These are phyloP conservation scores for Meloidogyne hapla DNA, from an alignment of 1,140 invertebrate species.

Conservation along the genomic window DNA sequence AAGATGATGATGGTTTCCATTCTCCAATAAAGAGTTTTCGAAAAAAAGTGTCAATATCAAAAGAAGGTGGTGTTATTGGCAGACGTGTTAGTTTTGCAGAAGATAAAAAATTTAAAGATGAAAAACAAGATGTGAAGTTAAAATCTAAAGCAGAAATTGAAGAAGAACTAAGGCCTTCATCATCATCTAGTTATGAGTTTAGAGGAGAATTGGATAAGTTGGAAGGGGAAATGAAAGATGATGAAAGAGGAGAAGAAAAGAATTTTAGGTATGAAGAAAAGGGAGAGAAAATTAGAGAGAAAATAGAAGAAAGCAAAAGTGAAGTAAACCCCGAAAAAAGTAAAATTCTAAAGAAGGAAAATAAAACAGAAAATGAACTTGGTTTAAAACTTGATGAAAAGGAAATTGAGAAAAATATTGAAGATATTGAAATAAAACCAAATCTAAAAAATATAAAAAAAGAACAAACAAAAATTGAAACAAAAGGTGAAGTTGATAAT, in stretches of 20 bases:
- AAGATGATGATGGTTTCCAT: slow-evolving; percentile 25
- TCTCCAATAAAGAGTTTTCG: slow-evolving; percentile 16
- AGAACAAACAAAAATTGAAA: not conserved
- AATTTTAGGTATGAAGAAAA: not conserved
- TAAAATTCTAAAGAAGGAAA: not conserved
- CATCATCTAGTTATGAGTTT: not conserved
- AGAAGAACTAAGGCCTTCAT: not conserved
- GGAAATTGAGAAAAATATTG: slow-evolving; percentile 2
- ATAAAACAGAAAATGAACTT: not conserved
- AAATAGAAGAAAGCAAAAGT: not conserved
- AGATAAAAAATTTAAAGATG: not conserved
- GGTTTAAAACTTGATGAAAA: not conserved
- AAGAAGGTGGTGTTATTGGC: not conserved
- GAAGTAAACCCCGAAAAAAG: not conserved
- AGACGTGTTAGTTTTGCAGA: not conserved
- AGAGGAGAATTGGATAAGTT: not conserved
- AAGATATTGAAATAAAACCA: not conserved
- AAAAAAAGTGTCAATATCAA: not conserved
- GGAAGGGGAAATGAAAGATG: not conserved
- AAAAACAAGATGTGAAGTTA: not conserved
- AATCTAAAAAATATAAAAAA: not conserved
- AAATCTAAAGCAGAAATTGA: not conserved
- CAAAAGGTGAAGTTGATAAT: not conserved
- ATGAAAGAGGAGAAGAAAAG: not conserved
- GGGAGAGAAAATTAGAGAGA: not conserved